Percentiles rank a stretch among this genome's conserved stretches.
phyloP scores from a whole-genome alignment of 1,140 invertebrate species.

The Atta colombica region DNA sequence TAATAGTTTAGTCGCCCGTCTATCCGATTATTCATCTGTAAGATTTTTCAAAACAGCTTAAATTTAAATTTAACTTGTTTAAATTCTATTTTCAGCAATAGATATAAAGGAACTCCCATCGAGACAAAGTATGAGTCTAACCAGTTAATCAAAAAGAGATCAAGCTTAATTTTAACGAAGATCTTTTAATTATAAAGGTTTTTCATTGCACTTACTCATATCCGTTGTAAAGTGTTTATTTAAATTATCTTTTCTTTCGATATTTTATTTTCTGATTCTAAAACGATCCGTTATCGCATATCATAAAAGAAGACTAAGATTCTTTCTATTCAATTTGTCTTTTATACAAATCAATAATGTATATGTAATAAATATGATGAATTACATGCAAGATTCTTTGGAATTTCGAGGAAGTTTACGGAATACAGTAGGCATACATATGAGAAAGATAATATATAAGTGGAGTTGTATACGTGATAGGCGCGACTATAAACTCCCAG shows the following conservation, averaged over 20 bases:
- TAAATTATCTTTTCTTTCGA: neutral
- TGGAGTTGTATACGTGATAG: slow-evolving; percentile 72
- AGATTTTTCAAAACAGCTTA: too few relatives aligned
- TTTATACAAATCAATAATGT: neutral
- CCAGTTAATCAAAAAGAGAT: too few relatives aligned
- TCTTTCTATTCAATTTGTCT: neutral
- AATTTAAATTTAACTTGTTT: too few relatives aligned
- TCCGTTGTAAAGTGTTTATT: neutral
- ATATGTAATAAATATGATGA: neutral
- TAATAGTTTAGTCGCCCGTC: too few relatives aligned
- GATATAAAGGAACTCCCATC: too few relatives aligned
- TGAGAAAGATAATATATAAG: slow-evolving; percentile 65
- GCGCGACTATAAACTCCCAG: slow-evolving; percentile 81
- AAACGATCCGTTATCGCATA: neutral
- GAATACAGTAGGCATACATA: slow-evolving; percentile 16
- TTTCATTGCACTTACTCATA: too few relatives aligned
- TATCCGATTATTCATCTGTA: too few relatives aligned
- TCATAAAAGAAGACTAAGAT: neutral
- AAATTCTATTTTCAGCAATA: too few relatives aligned
- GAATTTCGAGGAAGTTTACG: slow-evolving; percentile 28
- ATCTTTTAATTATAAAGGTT: too few relatives aligned
- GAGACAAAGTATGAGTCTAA: too few relatives aligned
- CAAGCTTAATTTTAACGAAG: too few relatives aligned
- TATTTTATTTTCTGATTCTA: neutral
- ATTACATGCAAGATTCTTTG: neutral